These are phyloP conservation scores for Pandemis cinnamomeana DNA, from an alignment of 2,888 invertebrate genomes.

Conservation along the genomic window DNA sequence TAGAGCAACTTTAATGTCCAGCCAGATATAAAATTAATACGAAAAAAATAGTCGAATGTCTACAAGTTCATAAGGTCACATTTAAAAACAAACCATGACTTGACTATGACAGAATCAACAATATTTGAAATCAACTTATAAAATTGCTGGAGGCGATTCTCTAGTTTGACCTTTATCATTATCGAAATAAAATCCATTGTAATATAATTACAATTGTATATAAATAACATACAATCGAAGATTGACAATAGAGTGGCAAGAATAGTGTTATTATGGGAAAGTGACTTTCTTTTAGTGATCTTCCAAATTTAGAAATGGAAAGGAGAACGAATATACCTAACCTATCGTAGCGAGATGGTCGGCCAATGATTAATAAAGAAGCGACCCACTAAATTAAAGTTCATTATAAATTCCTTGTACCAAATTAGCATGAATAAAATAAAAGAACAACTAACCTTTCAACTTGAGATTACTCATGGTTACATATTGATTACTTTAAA, in stretches of 20 bases:
- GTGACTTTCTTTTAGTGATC: slow-evolving; percentile 30
- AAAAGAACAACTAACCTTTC: slow-evolving; percentile 21
- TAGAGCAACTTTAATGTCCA: background rate
- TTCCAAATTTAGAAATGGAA: slow-evolving; percentile 23
- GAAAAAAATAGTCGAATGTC: background rate
- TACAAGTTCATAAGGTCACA: slow-evolving; percentile 10
- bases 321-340: slow-evolving; percentile 16
- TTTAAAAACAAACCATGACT: slow-evolving; percentile 29
- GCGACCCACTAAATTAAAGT: slow-evolving; percentile 12
- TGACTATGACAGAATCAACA: slow-evolving; percentile 26
- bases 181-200: slow-evolving; percentile 3
- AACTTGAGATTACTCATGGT: slow-evolving; percentile 15
- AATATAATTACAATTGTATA: background rate
- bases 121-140: background rate
- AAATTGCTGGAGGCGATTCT: slow-evolving; percentile 11
- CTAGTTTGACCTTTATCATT: slow-evolving; percentile 19
- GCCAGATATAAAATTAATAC: background rate
- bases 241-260: slow-evolving; percentile 27
- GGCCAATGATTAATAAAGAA: slow-evolving; percentile 8
- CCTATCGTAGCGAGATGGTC: background rate
- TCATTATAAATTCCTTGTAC: slow-evolving; percentile 1
- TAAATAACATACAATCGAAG: slow-evolving; percentile 16
- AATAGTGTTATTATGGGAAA: slow-evolving; percentile 23
- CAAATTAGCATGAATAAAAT: slow-evolving; percentile 14
- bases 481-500: slow-evolving; percentile 2